These are phyloP conservation scores for Dysidea cf. avara DNA, from an alignment of 37 sponge, comb jelly and placozoan genomes.

Conservation along the genomic window DNA sequence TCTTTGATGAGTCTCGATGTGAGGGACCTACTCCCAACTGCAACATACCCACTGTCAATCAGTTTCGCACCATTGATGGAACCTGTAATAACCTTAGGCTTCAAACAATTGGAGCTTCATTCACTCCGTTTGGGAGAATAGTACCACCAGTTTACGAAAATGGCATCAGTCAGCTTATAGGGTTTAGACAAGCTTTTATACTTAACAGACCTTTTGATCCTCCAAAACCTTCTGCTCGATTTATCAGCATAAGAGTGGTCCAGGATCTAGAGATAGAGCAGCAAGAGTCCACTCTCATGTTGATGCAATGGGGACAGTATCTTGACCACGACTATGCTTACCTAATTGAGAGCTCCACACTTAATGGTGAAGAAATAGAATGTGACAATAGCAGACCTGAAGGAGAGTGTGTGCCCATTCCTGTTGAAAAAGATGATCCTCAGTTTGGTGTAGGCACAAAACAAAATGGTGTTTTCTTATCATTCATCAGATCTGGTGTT, in stretches of 20 bases:
- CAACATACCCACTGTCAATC: not conserved
- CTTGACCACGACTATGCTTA: slow-evolving; percentile 82
- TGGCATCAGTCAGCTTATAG: slow-evolving; percentile 41
- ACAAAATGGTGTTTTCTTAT: slow-evolving; percentile 43
- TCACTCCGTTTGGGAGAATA: slow-evolving; percentile 33
- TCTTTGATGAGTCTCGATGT: too few species aligned
- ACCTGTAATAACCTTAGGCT: slow-evolving; percentile 81
- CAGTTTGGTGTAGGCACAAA: slow-evolving; percentile 39
- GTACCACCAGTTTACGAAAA: slow-evolving; percentile 65
- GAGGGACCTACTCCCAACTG: slow-evolving; percentile 1
- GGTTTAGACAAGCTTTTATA: not conserved
- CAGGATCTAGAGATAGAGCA: slow-evolving; percentile 35
- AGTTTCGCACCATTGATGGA: slow-evolving; percentile 75
- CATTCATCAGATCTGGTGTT: slow-evolving; percentile 60
- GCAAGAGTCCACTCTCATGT: slow-evolving; percentile 60
- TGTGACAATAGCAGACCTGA: not conserved
- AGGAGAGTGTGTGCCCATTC: slow-evolving; percentile 71
- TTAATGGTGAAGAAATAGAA: too few species aligned
- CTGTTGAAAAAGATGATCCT: slow-evolving; percentile 47
- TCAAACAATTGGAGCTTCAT: slow-evolving; percentile 54
- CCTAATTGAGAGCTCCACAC: too few species aligned
- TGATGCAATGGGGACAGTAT: slow-evolving; percentile 98
- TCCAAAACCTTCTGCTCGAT: slow-evolving; percentile 75
- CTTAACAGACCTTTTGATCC: slow-evolving; percentile 44
- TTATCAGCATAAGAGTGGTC: slow-evolving; percentile 44